Evolutionary conservation across 2,113 vertebrate species (phyloP), one percentile per base, ranked within the genome.

Genomic region (Taurulus bubalis): DNA sequence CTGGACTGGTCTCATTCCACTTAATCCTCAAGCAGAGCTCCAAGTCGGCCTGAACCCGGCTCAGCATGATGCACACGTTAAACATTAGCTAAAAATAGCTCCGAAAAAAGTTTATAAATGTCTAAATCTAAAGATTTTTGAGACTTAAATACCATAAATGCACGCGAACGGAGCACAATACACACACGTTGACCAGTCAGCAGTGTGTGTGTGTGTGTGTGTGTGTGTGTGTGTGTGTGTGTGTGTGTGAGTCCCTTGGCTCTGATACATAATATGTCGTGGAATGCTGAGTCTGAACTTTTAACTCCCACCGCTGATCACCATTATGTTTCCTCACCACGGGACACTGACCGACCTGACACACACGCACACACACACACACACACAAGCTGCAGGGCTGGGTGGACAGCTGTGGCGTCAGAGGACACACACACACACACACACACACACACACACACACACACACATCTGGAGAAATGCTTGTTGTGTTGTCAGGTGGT

Each of bases 391-490:
- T 84, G 74, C 76, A 80, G 92, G 85, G 86, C 84, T 77, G 60
- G 90, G 74, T 45, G 83, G 88, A 92, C 93, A 93, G 89, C 92
- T 94, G 94, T 60, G 71, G 83, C 73, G 82, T 88, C 86, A 87
- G 81, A 87, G 87, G 89, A 70, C 79, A 56, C 60, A 82, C 84
- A 71, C 73, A 59, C 76, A 79, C 79, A 69, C 49, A 59, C 74
- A 47, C 59, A 60, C 28, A 51, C 68, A 75, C 22, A 82, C 80
- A 70, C 79, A 56, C 60, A 82, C 84, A 71, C 73, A 59, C 38
- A 82, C 56, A 76, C n/a, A 80, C 82, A 94, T 93, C 92, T 94
- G 94, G 93, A 92, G 80, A 90, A 92, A 76, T 55, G 74, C 90
- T 93, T 88, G 75, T 86, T 85, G 77, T 87, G 83, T 79, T 84